Conservation (phyloP, 2,797 vertebrate genomes). For the Discoglossus pictus region DNA sequence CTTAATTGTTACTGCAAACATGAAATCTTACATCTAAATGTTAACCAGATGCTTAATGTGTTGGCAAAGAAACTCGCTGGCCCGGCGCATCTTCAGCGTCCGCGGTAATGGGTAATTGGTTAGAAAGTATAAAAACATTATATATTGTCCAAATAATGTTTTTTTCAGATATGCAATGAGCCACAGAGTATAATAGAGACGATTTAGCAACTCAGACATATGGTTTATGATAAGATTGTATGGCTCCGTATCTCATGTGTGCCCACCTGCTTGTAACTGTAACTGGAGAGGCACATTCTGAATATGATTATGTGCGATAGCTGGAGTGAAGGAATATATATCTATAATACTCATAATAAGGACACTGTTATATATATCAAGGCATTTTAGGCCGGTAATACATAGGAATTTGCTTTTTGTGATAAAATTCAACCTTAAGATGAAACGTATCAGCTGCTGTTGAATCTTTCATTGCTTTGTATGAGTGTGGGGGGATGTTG, state of each 20-base stretch:
- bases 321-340: too few relatives aligned
- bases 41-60: conserved; percentile 43
- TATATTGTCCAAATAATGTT: conserved; percentile 35
- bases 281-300: conserved; percentile 16
- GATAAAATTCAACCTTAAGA: too few relatives aligned
- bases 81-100: conserved; percentile 3
- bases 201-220: conserved; percentile 39
- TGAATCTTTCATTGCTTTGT: too few relatives aligned
- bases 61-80: conserved; percentile 30
- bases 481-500: too few relatives aligned
- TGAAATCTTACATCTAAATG: conserved; percentile 43
- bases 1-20: conserved; percentile 26
- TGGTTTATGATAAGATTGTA: conserved; percentile 42
- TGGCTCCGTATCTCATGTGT: conserved; percentile 1
- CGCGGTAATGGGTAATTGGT: conserved; percentile 35
- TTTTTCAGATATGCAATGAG: conserved; percentile 27
- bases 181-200: conserved; percentile 28
- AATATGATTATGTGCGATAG: conserved; percentile 14
- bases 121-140: conserved; percentile 35
- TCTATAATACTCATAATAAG: too few relatives aligned
- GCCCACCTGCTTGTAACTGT: conserved; percentile 36
- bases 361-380: too few relatives aligned
- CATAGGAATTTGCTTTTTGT: too few relatives aligned
- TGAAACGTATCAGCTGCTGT: conserved; percentile 13
- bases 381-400: too few relatives aligned